Evolutionary conservation across 1,140 invertebrate species (phyloP), one percentile per base, ranked within the genome.

Genomic region (Aradophagus sp.): DNA sequence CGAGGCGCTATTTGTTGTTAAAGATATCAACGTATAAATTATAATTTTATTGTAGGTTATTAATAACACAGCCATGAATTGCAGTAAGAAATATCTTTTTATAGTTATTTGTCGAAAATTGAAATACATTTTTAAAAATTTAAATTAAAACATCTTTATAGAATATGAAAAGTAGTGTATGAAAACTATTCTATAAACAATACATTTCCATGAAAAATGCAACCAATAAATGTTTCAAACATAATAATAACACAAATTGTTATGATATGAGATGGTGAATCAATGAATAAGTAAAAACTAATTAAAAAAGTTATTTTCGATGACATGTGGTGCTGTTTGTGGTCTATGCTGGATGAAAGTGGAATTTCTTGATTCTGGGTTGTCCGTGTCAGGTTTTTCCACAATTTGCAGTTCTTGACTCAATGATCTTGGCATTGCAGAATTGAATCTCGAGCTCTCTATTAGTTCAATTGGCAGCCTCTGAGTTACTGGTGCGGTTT

Each of bases 1-100:
- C 81, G 94, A 95, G 86, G 92, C 93, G 26, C 82, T 94, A 61
- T 94, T 93, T 84, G 82, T 93, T 38, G 88, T 93, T 8, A 90
- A 89, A 80, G 90, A 91, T 83, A 80, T 91, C 11, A 59, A 68
- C 29, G 55, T 68, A 0, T 68, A 35, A 68, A 13, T 13, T 27
- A 23, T 20, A 39, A 13, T 47, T 47, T 7, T 45, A 31, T 17
- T 45, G 13, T 29, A 42, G 23, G n/a, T n/a, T n/a, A n/a, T n/a
- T n/a, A n/a, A n/a, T n/a, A n/a, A n/a, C n/a, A n/a, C n/a, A n/a
- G n/a, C n/a, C n/a, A n/a, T n/a, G n/a, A n/a, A n/a, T n/a, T n/a
- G n/a, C n/a, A n/a, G n/a, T n/a, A n/a, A n/a, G n/a, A n/a, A n/a
- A n/a, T n/a, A n/a, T n/a, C n/a, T n/a, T n/a, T n/a, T n/a, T n/a